These are phyloP conservation scores for Esperia sulphurella DNA, from an alignment of 2,888 invertebrate species.

Conservation along the genomic window DNA sequence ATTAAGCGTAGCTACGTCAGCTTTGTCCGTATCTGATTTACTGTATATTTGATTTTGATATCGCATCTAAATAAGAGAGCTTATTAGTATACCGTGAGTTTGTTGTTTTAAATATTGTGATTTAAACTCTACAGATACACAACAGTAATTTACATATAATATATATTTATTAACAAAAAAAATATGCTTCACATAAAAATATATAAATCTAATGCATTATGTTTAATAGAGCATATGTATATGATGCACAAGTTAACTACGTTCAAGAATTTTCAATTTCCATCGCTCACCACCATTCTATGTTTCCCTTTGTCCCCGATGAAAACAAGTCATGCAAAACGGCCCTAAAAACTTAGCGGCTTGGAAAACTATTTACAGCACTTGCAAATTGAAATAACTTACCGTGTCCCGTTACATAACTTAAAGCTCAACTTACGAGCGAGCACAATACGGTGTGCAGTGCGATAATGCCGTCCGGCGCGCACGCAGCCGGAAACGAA, in stretches of 20 bases:
- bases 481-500: conserved; percentile 45
- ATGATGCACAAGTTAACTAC: background rate
- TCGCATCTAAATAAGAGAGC: too few species aligned
- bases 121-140: too few species aligned
- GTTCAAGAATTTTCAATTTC: background rate
- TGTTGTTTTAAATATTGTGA: too few species aligned
- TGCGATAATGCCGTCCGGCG: conserved; percentile 33
- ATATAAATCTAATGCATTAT: too few species aligned
- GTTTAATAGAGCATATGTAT: too few species aligned
- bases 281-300: conserved; percentile 7
- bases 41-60: background rate
- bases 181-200: too few species aligned
- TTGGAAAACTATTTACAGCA: conserved; percentile 53
- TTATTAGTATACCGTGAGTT: too few species aligned
- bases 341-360: conserved; percentile 57
- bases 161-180: too few species aligned
- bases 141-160: too few species aligned
- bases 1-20: conserved; percentile 43
- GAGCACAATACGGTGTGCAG: conserved; percentile 33
- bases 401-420: conserved; percentile 46
- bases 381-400: conserved; percentile 66
- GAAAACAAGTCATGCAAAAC: conserved; percentile 50
- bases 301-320: conserved; percentile 27
- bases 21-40: conserved; percentile 12
- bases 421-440: conserved; percentile 47